Evolutionary conservation across 2,888 invertebrate genomes (phyloP), one percentile per base, ranked within the genome.

Genomic region (Sinodicranocentrus sp.): DNA sequence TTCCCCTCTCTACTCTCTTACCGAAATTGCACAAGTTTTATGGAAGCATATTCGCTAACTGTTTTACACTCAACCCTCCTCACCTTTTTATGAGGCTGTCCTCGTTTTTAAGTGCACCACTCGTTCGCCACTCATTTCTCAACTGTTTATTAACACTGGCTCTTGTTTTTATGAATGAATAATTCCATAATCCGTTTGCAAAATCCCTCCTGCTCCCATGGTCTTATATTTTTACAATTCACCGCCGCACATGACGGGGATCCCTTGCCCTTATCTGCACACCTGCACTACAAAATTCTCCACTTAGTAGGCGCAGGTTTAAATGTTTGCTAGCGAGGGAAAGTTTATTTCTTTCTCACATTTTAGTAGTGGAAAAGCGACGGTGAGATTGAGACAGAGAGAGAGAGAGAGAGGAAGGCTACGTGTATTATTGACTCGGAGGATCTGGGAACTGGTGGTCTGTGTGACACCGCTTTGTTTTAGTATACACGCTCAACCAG

Each of bases 381-480:
- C 48, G 79, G 71, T 6, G 43, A 48, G 70, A 77, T 57, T 57
- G 67, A 52, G 67, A 79, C 33, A 71, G 68, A 77, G 48, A 26
- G 73, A 72, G 59, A 72, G 59, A 80, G 59, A 72, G 59, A 80
- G 82, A 82, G 73, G 59, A 65, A 61, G 82, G 82, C 59, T 82
- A 23, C 82, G 82, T 82, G 82, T 76, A 82, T 82, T 82, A 82
- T 82, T 82, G 82, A 82, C 82, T 82, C 82, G 82, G 75, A 82
- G 75, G 82, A 82, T 70, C 63, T 82, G 82, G 82, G 82, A 82
- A 82, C 82, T 82, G 82, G 73, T 70, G 82, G 68, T 59, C 76
- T 76, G 70, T 75, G 68, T 70, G 73, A 82, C 82, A 82, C 76
- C 76, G 82, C 82, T 82, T 82, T 82, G 82, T 82, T 82, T 82